Base-by-base conservation (phyloP, 2,797 vertebrate species). In the Myotis myotis region DNA sequence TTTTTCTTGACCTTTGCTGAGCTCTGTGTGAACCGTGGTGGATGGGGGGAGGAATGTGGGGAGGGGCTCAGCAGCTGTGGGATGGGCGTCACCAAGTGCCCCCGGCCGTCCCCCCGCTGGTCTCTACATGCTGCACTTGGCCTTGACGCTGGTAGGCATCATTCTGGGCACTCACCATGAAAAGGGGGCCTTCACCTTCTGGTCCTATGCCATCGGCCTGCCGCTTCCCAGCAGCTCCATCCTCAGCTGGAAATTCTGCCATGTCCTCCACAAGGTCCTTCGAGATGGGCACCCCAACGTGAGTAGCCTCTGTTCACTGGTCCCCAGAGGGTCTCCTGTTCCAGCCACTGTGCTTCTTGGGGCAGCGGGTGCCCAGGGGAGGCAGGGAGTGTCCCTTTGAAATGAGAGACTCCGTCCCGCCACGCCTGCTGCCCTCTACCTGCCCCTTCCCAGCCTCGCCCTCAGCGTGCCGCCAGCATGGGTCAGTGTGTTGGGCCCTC, bases 231-330 rank as follows among this genome's bases (percentile, higher is more conserved):
- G 98, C 98, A 99, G 98, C 74, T 98, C 99, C 97, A 99, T 99
- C 98, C 98, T 99, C 97, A 99, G 99, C 98, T 99, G 99, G 99
- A 99, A 99, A 98, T 99, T 99, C 98, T 99, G 99, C 98, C 99
- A 99, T 0, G 99, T 99, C 6, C 97, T 99, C 36, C 99, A 99
- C 98, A 99, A 99, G 98, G 98, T 99, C 64, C 98, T 99, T 71
- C 98, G 99, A 0, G 99, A 99, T 0, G 99, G 99, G 16, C 99
- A 99, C 97, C 98, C 98, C 72, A 99, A 99, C 0, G 99, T 99
- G 98, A 99, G 99, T 97, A 16, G 92, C 13, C 0, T 0, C n/a
- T 5, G 20, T 8, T 72, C 4, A 0, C 55, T 0, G 41, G 36
- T 8, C 70, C 55, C 17, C 3, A 10, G 49, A 2, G 62, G 47